Percentiles rank a stretch among this genome's conserved stretches.
These are phyloP conservation scores for Aurelia aurita complex sp. Pacific DNA, from an alignment of 30 jellyfish, hydroid and myxozoan species.

Conservation along the genomic window DNA sequence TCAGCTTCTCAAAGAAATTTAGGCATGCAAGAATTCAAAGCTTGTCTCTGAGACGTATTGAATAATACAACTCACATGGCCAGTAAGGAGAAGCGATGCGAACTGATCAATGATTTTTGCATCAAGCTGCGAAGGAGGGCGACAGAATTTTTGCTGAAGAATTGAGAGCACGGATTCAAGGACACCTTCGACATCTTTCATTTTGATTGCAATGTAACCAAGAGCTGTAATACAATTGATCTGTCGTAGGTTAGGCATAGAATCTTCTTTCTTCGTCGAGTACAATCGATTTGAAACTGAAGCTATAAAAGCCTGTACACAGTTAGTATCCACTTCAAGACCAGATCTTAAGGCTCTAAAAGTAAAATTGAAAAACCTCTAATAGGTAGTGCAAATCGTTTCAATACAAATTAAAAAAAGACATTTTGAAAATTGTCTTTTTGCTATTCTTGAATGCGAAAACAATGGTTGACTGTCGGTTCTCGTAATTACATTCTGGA, in stretches of 20 bases:
- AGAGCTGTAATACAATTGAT: conserved; percentile 65
- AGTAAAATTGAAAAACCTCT: no score
- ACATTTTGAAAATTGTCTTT: no score
- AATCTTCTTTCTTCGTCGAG: conserved; percentile 64
- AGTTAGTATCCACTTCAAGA: conserved; percentile 56
- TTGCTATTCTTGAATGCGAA: no score
- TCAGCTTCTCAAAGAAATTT: no score
- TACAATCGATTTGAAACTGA: conserved; percentile 89
- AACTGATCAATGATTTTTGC: conserved; percentile 82
- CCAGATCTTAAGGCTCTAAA: conserved; percentile 77
- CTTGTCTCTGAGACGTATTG: not conserved
- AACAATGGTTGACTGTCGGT: no score
- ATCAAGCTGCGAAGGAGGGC: conserved; percentile 96
- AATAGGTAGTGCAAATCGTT: no score
- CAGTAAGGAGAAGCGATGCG: conserved; percentile 83
- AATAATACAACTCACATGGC: conserved; percentile 64
- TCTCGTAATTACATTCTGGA: no score
- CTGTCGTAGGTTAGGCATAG: conserved; percentile 69
- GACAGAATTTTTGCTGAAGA: conserved; percentile 90
- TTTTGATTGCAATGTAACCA: conserved; percentile 85
- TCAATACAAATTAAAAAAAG: no score
- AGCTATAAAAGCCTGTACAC: conserved; percentile 77
- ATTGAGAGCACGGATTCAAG: conserved; percentile 77
- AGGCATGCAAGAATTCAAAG: no score
- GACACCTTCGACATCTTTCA: conserved; percentile 77